Conservation (phyloP, 2,113 vertebrate species). For the Triplophysa siluroides region DNA sequence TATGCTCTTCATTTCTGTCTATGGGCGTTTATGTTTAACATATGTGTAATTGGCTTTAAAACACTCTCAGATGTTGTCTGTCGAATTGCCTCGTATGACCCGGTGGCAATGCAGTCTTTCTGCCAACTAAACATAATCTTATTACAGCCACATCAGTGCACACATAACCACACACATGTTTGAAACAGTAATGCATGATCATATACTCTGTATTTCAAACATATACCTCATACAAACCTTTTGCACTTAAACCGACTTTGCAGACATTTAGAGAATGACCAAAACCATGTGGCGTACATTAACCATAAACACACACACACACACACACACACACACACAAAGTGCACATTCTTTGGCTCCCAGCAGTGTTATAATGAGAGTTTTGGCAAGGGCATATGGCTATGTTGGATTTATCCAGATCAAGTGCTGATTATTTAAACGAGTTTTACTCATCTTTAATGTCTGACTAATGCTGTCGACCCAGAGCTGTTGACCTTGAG, state of each 20-base stretch:
- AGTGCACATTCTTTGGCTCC: slow-evolving; percentile 28
- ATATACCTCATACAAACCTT: background rate
- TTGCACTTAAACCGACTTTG: slow-evolving; percentile 26
- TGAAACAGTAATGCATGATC: background rate
- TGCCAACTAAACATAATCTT: slow-evolving; percentile 68
- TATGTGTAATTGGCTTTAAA: slow-evolving; percentile 37
- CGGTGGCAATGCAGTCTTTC: slow-evolving; percentile 37
- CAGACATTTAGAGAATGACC: slow-evolving; percentile 13
- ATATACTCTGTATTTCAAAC: background rate
- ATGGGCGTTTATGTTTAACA: slow-evolving; percentile 15
- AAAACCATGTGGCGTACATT: background rate
- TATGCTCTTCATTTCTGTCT: background rate
- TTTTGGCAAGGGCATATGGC: slow-evolving; percentile 35
- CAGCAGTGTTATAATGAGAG: slow-evolving; percentile 55
- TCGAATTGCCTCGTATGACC: slow-evolving; percentile 29
- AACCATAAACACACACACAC: slow-evolving; percentile 14
- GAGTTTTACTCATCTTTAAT: slow-evolving; percentile 49
- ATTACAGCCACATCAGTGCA: slow-evolving; percentile 58
- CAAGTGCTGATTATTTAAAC: slow-evolving; percentile 50
- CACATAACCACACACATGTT: background rate
- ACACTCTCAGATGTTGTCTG: slow-evolving; percentile 34
- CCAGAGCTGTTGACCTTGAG: slow-evolving; percentile 33
- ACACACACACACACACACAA: slow-evolving; percentile 6
- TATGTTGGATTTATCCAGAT: slow-evolving; percentile 39
- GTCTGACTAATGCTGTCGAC: slow-evolving; percentile 51